Base-by-base conservation (phyloP, 2,888 invertebrate genomes). In the Choreutis nemorana region DNA sequence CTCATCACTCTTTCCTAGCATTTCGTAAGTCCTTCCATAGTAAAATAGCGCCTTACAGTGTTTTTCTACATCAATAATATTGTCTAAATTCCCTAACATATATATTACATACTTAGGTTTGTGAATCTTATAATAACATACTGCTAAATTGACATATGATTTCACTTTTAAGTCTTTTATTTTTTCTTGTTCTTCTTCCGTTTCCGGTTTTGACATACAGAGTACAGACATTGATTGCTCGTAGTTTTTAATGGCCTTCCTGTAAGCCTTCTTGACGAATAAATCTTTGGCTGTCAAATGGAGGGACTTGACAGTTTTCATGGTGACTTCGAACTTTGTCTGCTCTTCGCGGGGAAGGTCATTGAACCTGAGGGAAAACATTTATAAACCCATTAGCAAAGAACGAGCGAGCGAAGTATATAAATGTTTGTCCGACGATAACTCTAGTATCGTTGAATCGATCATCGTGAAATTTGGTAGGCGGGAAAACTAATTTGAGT, bases 41-140 rank as follows among this genome's bases (percentile, higher is more conserved):
- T 72, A 75, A 45, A 59, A 78, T 2, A 72, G 33, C 0, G 50
- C 66, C 49, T 78, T 78, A 10, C 73, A 70, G 23, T 73, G 59
- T 1, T 46, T 63, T 7, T 72, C 53, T 0, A 63, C 44, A 23
- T 72, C 59, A 0, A 56, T 56, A 1, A 63, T 39, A 2, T 41
- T 51, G 7, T 71, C 71, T 0, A 78, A 36, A 22, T 53, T 56
- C 11, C 72, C 57, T n/a, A 65, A 57, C 61, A 71, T 70, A 2
- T 55, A 53, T 2, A 78, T 37, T 0, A 68, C 41, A 22, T 68
- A 55, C 32, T 65, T 66, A 0, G 75, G 73, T 39, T 67, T 72
- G 3, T 62, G 45, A 6, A 65, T 26, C 37, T 67, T 77, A 15
- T 52, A 55, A 21, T 73, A 77, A 34, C 78, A 78, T 0, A 78